Evolutionary conservation across 2,888 invertebrate genomes (phyloP), one percentile per base, ranked within the genome.

Genomic region (Troilus luridus): DNA sequence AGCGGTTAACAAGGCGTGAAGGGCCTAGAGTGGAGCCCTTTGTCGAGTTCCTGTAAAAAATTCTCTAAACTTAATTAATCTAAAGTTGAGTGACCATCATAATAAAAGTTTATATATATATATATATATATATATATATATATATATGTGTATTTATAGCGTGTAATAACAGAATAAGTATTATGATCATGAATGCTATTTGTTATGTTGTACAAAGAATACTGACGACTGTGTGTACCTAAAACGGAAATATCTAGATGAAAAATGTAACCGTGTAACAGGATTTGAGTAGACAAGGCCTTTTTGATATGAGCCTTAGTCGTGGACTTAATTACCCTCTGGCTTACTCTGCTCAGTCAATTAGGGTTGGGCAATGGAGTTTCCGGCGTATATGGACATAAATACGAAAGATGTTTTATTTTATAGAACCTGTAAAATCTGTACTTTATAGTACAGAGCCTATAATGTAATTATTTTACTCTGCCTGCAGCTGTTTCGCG

Each of bases 231-330:
- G 17, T 1, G 27, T 19, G 17, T 24, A 14, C n/a, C 12, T 67
- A 67, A 41, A 41, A 17, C 72, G 72, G 41, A 10, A 9, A 77
- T 41, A 41, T 77, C 17, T 77, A 77, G 12, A 67, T 41, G 72
- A 77, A 77, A 77, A 41, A 77, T 77, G 24, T 67, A 27, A 12
- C 24, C 24, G 12, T 19, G 14, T 77, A 17, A 41, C 17, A 41
- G 41, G 41, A 77, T 17, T 27, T 77, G 41, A 41, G 72, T 19
- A 17, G 72, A 77, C 72, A 77, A 77, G 67, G 72, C 72, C 8
- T 77, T 41, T 17, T 27, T 77, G 72, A 19, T 77, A 77, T 41
- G 72, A 77, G 72, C 72, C 41, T 77, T 77, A 41, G 72, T 77
- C 17, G 12, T 8, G 19, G 41, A 41, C 72, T 77, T 77, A 77